Evolutionary conservation across 2,113 vertebrate species (phyloP), one percentile per base, ranked within the genome.

Genomic region (Butorides virescens): DNA sequence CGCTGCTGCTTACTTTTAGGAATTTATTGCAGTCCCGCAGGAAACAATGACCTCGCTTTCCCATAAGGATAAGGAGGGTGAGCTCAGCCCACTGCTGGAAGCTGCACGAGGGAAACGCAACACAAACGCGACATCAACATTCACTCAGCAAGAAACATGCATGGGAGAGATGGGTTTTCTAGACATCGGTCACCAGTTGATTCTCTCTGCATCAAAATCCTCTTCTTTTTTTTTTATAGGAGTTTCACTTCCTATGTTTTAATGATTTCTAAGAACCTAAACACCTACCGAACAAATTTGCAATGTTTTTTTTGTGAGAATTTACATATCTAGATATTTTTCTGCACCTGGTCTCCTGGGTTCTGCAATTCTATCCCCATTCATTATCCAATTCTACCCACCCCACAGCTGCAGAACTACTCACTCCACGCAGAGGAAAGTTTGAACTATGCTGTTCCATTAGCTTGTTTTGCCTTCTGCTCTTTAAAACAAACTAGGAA

Each of bases 1-100:
- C 68, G 62, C 71, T 68, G 71, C 67, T 90, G 27, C 73, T 81
- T 65, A 93, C 79, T 95, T 95, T 74, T 37, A 91, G 92, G 88
- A 81, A 88, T 73, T 80, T 66, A 25, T 27, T 87, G 75, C 14
- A 42, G 23, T 77, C 84, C 75, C 75, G 47, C 58, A 76, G 75
- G 84, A 81, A 56, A 50, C 58, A 50, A 52, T 16, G 47, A 62
- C 36, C 36, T 80, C 1, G 8, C 49, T 49, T 47, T 78, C 61
- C 81, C 83, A 32, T 26, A 58, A 75, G 65, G 76, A 46, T 46
- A 76, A 71, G 34, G 25, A 62, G 49, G 61, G 22, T 19, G 50
- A 82, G n/a, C 13, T 55, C 71, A 61, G 34, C 46, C 42, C 32
- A 15, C 19, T 42, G 46, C 59, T 77, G 66, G 77, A 58, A 82